Evolutionary conservation across 1,140 invertebrate genomes (phyloP).

Genomic region (Probaryconus sp.): DNA sequence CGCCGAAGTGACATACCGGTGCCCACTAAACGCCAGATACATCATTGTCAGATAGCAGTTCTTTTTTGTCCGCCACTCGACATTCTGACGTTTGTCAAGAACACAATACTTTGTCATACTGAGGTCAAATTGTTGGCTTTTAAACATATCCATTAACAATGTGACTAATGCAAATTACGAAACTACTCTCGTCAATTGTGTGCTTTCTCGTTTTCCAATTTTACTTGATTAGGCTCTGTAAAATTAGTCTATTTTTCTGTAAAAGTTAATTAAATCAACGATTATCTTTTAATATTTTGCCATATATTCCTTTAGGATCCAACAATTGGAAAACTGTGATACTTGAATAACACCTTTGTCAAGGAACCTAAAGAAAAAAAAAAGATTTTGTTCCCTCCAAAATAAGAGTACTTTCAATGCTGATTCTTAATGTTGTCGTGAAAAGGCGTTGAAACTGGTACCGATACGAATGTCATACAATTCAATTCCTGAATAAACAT

Average conservation of each 20-base stretch:
- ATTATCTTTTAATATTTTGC: slow-evolving; percentile 3
- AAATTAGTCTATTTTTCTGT: background rate
- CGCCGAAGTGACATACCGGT: slow-evolving; percentile 30
- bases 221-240: no score
- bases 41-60: slow-evolving; percentile 17
- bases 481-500: slow-evolving; percentile 54
- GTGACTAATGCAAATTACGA: no score
- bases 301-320: no score
- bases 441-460: background rate
- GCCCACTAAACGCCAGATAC: slow-evolving; percentile 32
- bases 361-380: no score
- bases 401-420: no score
- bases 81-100: background rate
- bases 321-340: no score
- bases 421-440: background rate
- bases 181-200: no score
- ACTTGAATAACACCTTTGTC: no score
- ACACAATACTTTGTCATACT: background rate
- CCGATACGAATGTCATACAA: slow-evolving; percentile 7
- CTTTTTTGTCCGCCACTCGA: slow-evolving; percentile 4
- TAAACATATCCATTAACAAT: no score
- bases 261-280: background rate
- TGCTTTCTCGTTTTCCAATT: no score
- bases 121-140: no score
- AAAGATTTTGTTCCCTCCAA: no score